These are phyloP conservation scores for Anthophora plumipes DNA, from an alignment of 2,888 invertebrate genomes.

Conservation along the genomic window DNA sequence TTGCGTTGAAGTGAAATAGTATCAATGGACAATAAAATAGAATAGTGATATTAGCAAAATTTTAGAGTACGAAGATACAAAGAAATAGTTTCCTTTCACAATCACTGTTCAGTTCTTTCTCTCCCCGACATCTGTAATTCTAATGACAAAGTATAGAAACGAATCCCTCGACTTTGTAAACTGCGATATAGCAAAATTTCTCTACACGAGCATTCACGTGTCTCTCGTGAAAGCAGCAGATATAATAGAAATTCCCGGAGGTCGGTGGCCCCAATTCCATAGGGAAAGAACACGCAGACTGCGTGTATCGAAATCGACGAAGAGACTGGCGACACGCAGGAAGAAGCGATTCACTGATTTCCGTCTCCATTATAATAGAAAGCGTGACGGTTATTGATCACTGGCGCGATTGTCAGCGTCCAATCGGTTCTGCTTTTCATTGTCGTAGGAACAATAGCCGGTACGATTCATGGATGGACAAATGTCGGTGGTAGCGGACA, in stretches of 20 bases:
- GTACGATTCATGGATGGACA: slow-evolving; percentile 63
- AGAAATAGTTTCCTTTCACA: too few species aligned
- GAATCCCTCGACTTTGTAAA: too few species aligned
- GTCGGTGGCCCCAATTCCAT: background rate
- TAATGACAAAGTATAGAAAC: too few species aligned
- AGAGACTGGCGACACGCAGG: background rate
- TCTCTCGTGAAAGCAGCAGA: too few species aligned
- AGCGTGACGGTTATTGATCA: slow-evolving; percentile 68
- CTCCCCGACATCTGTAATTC: too few species aligned
- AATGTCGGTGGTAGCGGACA: slow-evolving; percentile 67
- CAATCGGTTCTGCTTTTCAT: slow-evolving; percentile 69
- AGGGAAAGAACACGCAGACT: too few species aligned
- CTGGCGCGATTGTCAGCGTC: slow-evolving; percentile 62
- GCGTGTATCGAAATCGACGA: background rate
- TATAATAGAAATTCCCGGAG: background rate
- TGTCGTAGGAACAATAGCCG: slow-evolving; percentile 69
- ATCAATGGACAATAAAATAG: too few species aligned
- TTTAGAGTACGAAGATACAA: too few species aligned
- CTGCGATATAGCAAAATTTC: background rate
- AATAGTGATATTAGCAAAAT: too few species aligned
- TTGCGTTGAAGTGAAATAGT: too few species aligned
- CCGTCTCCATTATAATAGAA: slow-evolving; percentile 53
- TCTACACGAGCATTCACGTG: background rate
- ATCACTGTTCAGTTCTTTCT: too few species aligned
- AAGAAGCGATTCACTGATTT: slow-evolving; percentile 36